These are phyloP conservation scores for Schizopygopsis pylzovi DNA, from an alignment of 2,797 vertebrate genomes.

Conservation along the genomic window DNA sequence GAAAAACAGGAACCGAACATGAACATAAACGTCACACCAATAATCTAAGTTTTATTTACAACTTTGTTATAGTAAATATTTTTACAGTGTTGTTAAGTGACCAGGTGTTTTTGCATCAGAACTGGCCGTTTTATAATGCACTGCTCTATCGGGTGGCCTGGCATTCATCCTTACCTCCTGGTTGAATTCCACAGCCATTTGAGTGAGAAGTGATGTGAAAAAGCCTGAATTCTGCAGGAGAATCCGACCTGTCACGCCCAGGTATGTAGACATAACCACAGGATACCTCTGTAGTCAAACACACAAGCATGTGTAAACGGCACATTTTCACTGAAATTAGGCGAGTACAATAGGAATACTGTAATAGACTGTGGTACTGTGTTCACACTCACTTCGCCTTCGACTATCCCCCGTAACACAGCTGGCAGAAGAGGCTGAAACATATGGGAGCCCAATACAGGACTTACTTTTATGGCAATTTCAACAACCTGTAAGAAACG, in stretches of 20 bases:
- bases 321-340: background rate
- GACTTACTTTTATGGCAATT: conserved; percentile 92
- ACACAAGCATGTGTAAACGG: conserved; percentile 40
- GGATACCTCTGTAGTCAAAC: conserved; percentile 84
- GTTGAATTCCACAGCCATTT: conserved; percentile 89
- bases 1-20: too few relatives aligned
- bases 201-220: conserved; percentile 90
- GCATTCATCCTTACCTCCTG: conserved; percentile 83
- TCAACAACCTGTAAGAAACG: conserved; percentile 88
- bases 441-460: conserved; percentile 88
- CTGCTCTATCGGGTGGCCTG: background rate
- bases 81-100: background rate
- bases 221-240: conserved; percentile 92
- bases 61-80: too few relatives aligned
- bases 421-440: conserved; percentile 91
- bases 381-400: conserved; percentile 88
- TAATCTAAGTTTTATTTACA: too few relatives aligned
- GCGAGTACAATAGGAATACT: background rate
- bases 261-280: conserved; percentile 95
- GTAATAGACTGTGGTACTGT: background rate
- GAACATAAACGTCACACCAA: too few relatives aligned
- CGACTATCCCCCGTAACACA: conserved; percentile 89
- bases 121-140: background rate
- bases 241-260: conserved; percentile 91
- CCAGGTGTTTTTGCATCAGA: background rate